Evolutionary conservation across 2,888 invertebrate species (phyloP).

Genomic region (Lepidocyrtinus sp.): DNA sequence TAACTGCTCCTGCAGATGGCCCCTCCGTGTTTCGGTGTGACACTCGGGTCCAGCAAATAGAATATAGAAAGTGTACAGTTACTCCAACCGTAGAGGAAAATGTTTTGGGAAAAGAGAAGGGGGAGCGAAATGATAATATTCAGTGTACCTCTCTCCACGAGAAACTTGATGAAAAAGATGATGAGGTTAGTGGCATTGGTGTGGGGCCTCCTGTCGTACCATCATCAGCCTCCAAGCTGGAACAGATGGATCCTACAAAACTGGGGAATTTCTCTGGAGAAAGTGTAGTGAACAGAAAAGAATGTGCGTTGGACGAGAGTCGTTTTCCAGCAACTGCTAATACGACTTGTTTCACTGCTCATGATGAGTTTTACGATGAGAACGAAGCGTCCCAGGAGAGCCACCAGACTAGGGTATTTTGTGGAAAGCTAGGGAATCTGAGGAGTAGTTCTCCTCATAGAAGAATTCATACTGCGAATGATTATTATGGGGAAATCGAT

Average conservation of each 20-base stretch:
- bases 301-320: not conserved
- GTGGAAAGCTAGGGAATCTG: conserved; percentile 3
- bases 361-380: conserved; percentile 34
- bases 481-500: conserved; percentile 57
- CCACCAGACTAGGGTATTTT: not conserved
- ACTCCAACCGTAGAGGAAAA: not conserved
- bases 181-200: not conserved
- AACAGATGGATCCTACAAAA: not conserved
- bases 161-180: not conserved
- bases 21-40: conserved; percentile 43
- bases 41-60: conserved; percentile 51
- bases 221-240: too few relatives aligned
- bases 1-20: conserved; percentile 37
- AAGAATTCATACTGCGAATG: conserved; percentile 23
- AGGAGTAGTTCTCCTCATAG: not conserved
- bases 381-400: conserved; percentile 47
- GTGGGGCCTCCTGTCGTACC: not conserved
- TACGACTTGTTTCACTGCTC: not conserved
- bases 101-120: not conserved
- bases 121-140: not conserved
- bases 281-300: not conserved
- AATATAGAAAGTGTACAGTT: not conserved
- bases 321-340: not conserved
- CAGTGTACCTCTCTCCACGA: not conserved
- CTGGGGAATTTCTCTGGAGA: not conserved